These are phyloP conservation scores for Cyclopterus lumpus DNA, from an alignment of 2,797 vertebrate species.

Conservation along the genomic window DNA sequence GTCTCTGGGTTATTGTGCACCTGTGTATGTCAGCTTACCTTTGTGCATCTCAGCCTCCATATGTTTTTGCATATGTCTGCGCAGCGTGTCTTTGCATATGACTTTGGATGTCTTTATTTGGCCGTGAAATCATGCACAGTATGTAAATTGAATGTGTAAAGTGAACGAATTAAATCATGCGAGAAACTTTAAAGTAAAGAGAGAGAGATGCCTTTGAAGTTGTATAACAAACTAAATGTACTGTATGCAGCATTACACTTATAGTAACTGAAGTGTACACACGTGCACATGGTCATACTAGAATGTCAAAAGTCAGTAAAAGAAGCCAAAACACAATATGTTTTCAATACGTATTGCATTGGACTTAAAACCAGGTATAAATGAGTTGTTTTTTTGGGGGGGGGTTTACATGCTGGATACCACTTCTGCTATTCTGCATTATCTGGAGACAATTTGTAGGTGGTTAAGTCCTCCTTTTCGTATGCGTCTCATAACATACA, in stretches of 20 bases:
- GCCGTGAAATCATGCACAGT: not conserved
- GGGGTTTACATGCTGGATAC: not conserved
- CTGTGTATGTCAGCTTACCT: conserved; percentile 21
- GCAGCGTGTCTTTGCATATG: not conserved
- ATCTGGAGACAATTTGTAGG: not conserved
- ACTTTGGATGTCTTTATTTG: not conserved
- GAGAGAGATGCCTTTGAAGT: not conserved
- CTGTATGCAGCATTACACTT: not conserved
- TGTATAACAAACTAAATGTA: not conserved
- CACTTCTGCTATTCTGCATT: not conserved
- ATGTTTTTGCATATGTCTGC: conserved; percentile 32
- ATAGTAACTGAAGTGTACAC: not conserved
- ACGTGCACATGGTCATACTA: not conserved
- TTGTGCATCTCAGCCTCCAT: conserved; percentile 44
- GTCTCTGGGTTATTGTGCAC: conserved; percentile 5
- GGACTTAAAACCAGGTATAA: not conserved
- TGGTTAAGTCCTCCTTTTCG: not conserved
- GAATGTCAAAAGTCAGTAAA: not conserved
- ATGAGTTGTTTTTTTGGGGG: too few species aligned
- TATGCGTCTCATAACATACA: conserved; percentile 12
- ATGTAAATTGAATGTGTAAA: not conserved
- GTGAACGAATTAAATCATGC: not conserved
- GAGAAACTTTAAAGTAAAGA: not conserved
- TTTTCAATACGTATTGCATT: not conserved
- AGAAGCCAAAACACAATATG: not conserved